Evolutionary conservation across 37 sponge, comb jelly and placozoan species (phyloP).

Genomic region (Theonella swinhoei): DNA sequence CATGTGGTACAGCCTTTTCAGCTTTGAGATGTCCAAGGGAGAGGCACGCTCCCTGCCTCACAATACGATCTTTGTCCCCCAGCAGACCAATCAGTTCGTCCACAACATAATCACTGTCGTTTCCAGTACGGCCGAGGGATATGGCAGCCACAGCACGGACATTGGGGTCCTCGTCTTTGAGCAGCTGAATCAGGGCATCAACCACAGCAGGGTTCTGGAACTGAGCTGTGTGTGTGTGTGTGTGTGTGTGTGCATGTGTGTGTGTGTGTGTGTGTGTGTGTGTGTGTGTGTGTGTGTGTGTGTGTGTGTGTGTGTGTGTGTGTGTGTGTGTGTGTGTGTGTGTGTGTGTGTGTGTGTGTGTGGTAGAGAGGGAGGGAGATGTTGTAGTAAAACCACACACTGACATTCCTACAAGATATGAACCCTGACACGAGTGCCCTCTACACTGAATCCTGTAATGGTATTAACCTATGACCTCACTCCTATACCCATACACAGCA

Average conservation of each 20-base stretch:
- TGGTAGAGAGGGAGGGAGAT: background rate
- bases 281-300: constrained; percentile 12
- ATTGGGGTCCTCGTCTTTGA: constrained; percentile 88
- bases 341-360: too few species aligned
- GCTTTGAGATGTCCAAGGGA: constrained; percentile 87
- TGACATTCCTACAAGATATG: background rate
- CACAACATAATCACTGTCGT: constrained; percentile 45
- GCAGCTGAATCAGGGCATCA: constrained; percentile 77
- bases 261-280: constrained; percentile 15
- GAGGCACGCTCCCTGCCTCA: constrained; percentile 93
- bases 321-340: background rate
- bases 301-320: constrained; percentile 17
- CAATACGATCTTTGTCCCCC: constrained; percentile 88
- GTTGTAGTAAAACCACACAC: background rate
- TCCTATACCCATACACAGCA: background rate
- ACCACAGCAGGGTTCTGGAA: constrained; percentile 92
- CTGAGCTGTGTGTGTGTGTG: constrained; percentile 45
- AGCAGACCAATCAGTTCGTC: constrained; percentile 68
- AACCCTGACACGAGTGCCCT: background rate
- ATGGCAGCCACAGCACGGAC: constrained; percentile 97
- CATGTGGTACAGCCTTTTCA: constrained; percentile 67
- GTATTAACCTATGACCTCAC: background rate
- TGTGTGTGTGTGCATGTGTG: constrained; percentile 10
- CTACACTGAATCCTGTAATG: background rate
- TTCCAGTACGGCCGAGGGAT: constrained; percentile 86